These are phyloP conservation scores for Ferrisia virgata DNA, from an alignment of 2,888 invertebrate species.

Conservation along the genomic window DNA sequence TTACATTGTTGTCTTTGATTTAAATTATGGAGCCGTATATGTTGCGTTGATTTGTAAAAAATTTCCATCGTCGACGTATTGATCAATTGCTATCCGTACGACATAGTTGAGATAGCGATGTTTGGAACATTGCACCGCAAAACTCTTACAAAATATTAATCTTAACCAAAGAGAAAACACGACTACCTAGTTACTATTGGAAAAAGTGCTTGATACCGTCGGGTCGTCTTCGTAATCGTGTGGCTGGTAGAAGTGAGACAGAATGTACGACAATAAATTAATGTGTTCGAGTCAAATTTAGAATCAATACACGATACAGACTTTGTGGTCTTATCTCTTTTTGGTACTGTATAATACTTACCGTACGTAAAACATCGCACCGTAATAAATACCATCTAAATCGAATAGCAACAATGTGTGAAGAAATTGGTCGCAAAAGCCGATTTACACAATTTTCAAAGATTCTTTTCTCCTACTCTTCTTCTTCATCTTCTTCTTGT, in stretches of 20 bases:
- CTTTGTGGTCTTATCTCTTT: background rate
- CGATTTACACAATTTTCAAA: constrained; percentile 37
- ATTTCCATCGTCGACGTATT: background rate
- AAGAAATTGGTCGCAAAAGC: constrained; percentile 38
- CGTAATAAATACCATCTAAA: background rate
- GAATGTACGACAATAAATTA: background rate
- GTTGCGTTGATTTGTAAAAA: background rate
- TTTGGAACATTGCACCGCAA: background rate
- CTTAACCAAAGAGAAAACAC: background rate
- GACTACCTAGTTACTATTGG: background rate
- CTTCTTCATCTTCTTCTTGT: background rate
- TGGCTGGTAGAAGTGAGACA: background rate
- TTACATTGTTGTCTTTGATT: background rate
- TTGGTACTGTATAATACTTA: no score
- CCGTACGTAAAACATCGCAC: background rate
- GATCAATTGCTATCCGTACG: background rate
- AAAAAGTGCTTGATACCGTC: background rate
- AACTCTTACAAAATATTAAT: background rate
- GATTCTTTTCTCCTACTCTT: background rate
- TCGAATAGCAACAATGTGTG: constrained; percentile 7
- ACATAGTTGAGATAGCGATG: background rate
- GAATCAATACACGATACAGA: background rate
- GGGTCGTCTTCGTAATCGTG: background rate
- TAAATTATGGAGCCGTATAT: background rate
- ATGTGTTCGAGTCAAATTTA: background rate